These are phyloP conservation scores for Ellobium chinense DNA, from an alignment of 2,888 invertebrate genomes.

Conservation along the genomic window DNA sequence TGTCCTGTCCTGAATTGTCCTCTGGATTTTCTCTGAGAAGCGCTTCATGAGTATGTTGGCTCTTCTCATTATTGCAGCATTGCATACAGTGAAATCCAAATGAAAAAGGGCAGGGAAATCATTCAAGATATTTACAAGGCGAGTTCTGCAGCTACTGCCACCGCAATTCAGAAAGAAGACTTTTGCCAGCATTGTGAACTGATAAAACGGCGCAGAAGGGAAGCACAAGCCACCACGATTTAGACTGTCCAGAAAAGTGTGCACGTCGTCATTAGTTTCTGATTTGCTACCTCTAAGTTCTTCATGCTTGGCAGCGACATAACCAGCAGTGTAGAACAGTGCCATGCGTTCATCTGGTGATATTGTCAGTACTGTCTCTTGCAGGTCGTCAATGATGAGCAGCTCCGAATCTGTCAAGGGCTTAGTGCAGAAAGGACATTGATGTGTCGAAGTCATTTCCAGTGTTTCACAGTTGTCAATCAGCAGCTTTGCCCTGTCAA, in stretches of 20 bases:
- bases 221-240: background rate
- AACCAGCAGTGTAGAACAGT: background rate
- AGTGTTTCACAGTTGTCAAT: background rate
- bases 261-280: background rate
- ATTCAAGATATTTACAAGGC: background rate
- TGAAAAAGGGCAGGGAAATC: background rate
- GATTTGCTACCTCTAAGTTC: background rate
- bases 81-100: background rate
- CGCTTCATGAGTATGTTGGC: background rate
- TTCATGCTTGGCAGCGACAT: background rate
- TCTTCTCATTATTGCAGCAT: background rate
- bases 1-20: no score
- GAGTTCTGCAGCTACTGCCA: background rate
- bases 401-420: background rate
- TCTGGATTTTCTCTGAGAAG: no score
- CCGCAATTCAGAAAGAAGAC: background rate
- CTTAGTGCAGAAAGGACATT: background rate
- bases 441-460: background rate
- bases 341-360: background rate
- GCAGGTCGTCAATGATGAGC: background rate
- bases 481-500: slow-evolving; percentile 6
- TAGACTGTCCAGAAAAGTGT: background rate
- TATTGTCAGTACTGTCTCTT: background rate
- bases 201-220: background rate
- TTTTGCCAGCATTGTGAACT: background rate